phyloP scores from a whole-genome alignment of 2,888 invertebrate species.

The Ceratothoa steindachneri region DNA sequence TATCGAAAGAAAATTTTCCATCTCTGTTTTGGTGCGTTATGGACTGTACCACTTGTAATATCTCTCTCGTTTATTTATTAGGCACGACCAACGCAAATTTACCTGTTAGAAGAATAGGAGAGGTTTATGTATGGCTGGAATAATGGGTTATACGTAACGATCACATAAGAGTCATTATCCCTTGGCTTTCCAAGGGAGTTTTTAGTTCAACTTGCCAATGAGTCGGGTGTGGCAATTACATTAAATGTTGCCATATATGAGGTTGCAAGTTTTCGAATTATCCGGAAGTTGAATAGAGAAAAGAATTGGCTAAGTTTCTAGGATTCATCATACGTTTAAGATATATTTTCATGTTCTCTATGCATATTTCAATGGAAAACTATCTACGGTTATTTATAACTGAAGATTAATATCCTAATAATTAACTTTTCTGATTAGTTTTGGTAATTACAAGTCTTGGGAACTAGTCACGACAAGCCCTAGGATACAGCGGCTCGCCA shows the following conservation, averaged over 20 bases:
- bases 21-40: background rate
- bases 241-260: background rate
- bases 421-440: background rate
- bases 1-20: background rate
- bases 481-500: background rate
- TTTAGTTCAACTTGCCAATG: background rate
- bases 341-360: no score
- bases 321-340: no score
- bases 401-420: background rate
- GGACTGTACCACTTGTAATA: background rate
- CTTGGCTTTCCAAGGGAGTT: background rate
- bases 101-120: background rate
- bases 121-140: no score
- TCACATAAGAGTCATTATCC: background rate
- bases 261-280: background rate
- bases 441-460: background rate
- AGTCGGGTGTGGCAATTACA: background rate
- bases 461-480: background rate
- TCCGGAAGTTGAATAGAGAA: background rate
- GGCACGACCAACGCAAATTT: background rate
- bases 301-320: background rate
- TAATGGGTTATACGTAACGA: background rate
- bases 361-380: no score
- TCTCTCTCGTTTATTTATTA: background rate
- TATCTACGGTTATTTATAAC: background rate